Base-by-base conservation (phyloP, 2,113 vertebrate species). In the Probosciger aterrimus region DNA sequence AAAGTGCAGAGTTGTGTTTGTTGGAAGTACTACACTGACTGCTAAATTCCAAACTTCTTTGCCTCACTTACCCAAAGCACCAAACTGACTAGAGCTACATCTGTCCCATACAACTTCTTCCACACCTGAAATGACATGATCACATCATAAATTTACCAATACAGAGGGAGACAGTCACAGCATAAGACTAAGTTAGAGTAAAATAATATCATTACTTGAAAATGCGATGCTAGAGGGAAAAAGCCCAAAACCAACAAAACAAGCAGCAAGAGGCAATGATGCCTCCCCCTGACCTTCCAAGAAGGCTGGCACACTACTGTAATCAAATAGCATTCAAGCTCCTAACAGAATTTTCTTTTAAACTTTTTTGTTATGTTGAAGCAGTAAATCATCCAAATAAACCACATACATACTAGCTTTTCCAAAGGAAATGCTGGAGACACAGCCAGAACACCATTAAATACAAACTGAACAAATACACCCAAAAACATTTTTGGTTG, bases 181-280 rank as follows among this genome's bases (percentile, higher is more conserved):
- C 3, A 5, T 3, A n/a, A 37, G 35, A n/a, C 19, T 64, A 17
- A 62, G 10, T 52, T 24, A 35, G 14, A 68, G 30, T 18, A 67
- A 80, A 92, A 41, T 9, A 33, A 46, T 11, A 2, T 3, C 37
- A 30, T 27, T 50, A 37, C 10, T 16, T 10, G 7, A 64, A 88
- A 50, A 9, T 4, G 1, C 25, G 27, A 4, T 41, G 30, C 30
- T 13, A 16, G 2, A 3, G 2, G 7, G 27, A 39, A 28, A 44
- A 55, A 14, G 7, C 31, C 55, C 18, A 7, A 33, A 10, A 18
- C 5, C 8, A 35, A 60, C n/a, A 24, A 59, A 60, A n/a, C 9
- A 31, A 75, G 27, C 30, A 85, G 27, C 23, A 86, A 41, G 30
- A 52, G 7, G 2, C 28, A 50, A n/a, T 3, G 13, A 25, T 39